Evolutionary conservation across 2,888 invertebrate species (phyloP), one percentile per base, ranked within the genome.

Genomic region (Auanema freiburgensis): DNA sequence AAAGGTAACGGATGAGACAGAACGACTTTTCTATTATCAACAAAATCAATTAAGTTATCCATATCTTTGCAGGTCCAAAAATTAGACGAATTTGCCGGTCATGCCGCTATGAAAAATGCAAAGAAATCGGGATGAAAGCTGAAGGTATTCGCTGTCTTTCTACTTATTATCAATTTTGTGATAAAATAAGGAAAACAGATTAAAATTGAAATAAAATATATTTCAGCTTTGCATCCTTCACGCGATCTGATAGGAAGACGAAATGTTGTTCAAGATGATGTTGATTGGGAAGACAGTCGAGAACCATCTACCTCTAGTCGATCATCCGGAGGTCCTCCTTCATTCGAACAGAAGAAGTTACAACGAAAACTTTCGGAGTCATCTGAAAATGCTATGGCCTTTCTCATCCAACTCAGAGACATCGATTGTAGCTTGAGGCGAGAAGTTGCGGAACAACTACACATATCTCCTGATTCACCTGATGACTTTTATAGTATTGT

Each of bases 231-330:
- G 0, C 71, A 74, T 41, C 74, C 74, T 2, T 65, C 65, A 49
- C 66, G 74, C 18, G 74, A 74, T 50, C 61, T 66, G 11, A 74
- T 74, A 24, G 74, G 74, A n/a, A 57, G 67, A 6, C 66, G 73
- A 42, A 63, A 61, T 12, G 56, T 63, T 1, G 51, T 51, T 3
- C 64, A 69, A 21, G 67, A 67, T 5, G 64, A 65, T 3, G 49
- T 21, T 3, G 21, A 46, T 46, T 46, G 46, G 46, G 16, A 21
- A 46, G 46, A 46, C 5, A 21, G 16, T 46, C 46, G 46, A 5
- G 46, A 46, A 46, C 46, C 21, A 46, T 33, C 33, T 33, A 33
- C 33, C 33, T 33, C 24, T 23, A 53, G 53, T 52, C 21, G 21
- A 56, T 24, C 46, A 46, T 21, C 46, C 8, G 21, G 16, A 5